Percentiles rank a stretch among this genome's conserved stretches.
Evolutionary conservation across 30 jellyfish, hydroid and myxozoan genomes (phyloP).

Genomic region (Turritopsis dohrnii): DNA sequence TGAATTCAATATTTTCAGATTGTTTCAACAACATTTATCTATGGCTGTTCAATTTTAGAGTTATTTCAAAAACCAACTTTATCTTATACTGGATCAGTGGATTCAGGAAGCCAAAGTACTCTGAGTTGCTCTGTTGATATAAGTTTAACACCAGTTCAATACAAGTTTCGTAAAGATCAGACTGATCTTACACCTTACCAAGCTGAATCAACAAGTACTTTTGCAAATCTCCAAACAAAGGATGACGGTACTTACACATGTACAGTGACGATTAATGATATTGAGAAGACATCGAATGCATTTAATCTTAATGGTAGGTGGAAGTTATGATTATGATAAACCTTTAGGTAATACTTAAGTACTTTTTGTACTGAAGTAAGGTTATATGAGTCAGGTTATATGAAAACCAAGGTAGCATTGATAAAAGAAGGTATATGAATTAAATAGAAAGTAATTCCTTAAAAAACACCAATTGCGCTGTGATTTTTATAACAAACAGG

Average conservation of each 20-base stretch:
- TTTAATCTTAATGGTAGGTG: neutral
- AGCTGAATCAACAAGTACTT: no score
- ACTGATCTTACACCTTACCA: neutral
- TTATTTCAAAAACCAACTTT: neutral
- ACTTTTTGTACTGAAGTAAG: neutral
- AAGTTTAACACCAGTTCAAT: neutral
- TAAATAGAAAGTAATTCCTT: neutral
- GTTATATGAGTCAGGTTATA: no score
- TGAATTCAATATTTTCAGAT: neutral
- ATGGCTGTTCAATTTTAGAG: neutral
- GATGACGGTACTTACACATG: neutral
- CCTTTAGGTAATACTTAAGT: neutral
- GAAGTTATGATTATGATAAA: neutral
- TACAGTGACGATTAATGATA: neutral
- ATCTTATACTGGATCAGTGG: neutral
- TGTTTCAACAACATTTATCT: neutral
- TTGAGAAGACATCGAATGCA: neutral
- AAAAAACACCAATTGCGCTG: neutral
- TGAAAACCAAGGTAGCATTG: no score
- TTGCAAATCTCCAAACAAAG: neutral
- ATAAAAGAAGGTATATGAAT: no score
- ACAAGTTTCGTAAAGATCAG: neutral
- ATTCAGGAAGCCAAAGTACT: neutral
- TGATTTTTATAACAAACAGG: neutral
- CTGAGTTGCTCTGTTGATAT: neutral